Evolutionary conservation across 2,888 invertebrate species (phyloP).

Genomic region (Ectobius pallidus): DNA sequence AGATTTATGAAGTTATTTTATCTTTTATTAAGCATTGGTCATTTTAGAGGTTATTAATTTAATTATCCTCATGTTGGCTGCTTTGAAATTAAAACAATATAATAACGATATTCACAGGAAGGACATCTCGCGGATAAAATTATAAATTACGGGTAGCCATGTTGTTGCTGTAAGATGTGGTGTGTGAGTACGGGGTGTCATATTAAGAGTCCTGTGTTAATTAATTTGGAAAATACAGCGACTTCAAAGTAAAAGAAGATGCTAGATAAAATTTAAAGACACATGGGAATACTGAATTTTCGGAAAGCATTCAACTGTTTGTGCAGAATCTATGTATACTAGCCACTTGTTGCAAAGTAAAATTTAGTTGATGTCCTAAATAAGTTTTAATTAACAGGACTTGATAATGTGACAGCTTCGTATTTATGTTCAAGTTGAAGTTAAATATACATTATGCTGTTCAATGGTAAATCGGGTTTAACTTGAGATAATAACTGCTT

Average conservation of each 20-base stretch:
- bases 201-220: not conserved
- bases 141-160: not conserved
- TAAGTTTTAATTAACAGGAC: not conserved
- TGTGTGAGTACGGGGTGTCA: not conserved
- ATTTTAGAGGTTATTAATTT: no score
- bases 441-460: not conserved
- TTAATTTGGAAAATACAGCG: not conserved
- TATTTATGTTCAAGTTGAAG: not conserved
- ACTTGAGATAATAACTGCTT: not conserved
- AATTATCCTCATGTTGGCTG: no score
- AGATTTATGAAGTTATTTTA: no score
- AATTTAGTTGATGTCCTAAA: not conserved
- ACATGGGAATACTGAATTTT: not conserved
- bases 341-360: constrained; percentile 28
- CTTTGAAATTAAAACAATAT: no score
- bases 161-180: not conserved
- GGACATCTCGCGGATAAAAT: constrained; percentile 4
- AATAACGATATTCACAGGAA: no score
- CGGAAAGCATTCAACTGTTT: not conserved
- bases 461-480: not conserved
- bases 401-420: constrained; percentile 5
- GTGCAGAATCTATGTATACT: not conserved
- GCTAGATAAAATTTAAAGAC: not conserved
- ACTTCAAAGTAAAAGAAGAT: not conserved
- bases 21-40: no score